phyloP scores from a whole-genome alignment of 2,113 vertebrate species.

The Microtus oregoni region DNA sequence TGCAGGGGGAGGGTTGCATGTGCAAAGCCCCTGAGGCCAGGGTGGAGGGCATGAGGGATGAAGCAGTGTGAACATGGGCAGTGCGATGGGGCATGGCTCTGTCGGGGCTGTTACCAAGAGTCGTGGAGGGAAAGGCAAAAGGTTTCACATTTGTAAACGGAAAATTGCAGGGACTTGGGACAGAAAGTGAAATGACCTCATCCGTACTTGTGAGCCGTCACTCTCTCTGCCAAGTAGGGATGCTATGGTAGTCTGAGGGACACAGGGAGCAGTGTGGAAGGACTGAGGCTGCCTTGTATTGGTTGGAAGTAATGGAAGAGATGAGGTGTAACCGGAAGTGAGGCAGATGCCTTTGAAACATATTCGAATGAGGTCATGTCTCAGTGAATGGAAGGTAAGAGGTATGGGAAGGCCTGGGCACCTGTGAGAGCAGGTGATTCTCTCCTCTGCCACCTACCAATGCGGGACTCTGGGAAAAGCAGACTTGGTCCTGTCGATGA shows the following conservation, averaged over 20 bases:
- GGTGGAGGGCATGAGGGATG: background rate
- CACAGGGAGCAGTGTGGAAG: background rate
- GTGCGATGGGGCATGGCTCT: rapidly evolving
- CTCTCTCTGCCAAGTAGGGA: background rate
- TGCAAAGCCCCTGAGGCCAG: background rate
- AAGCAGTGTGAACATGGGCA: background rate
- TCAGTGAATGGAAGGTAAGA: background rate
- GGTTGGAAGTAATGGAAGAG: rapidly evolving
- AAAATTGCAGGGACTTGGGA: background rate
- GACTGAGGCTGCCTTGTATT: background rate
- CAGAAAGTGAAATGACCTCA: background rate
- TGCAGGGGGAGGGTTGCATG: background rate
- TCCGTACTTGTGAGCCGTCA: background rate
- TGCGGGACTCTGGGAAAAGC: background rate
- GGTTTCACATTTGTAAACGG: background rate
- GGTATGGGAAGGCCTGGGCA: background rate
- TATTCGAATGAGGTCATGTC: background rate
- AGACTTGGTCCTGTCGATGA: rapidly evolving
- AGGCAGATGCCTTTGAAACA: background rate
- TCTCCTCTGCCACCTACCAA: background rate
- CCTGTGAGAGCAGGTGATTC: background rate
- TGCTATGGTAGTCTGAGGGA: background rate
- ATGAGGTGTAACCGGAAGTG: background rate
- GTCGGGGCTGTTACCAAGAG: rapidly evolving
- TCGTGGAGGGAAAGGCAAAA: background rate